These are phyloP conservation scores for Trichechus manatus DNA, from an alignment of 2,113 vertebrate genomes.

Conservation along the genomic window DNA sequence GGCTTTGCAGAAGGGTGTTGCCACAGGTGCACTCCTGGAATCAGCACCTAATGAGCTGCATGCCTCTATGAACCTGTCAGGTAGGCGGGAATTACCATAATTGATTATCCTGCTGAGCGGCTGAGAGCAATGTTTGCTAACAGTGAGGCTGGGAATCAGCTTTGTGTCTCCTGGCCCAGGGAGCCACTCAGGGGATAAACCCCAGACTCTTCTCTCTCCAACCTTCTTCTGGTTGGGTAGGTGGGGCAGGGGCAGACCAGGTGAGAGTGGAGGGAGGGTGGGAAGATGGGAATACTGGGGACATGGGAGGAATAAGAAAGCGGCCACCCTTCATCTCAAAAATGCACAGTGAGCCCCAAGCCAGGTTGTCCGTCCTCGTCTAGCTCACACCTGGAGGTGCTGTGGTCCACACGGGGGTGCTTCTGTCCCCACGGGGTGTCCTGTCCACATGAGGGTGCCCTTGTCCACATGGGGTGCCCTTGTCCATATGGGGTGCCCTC, in stretches of 20 bases:
- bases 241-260: background rate
- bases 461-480: no score
- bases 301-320: no score
- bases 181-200: background rate
- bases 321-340: background rate
- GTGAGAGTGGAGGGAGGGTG: no score
- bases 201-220: background rate
- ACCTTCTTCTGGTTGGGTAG: no score
- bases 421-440: rapidly evolving
- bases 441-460: no score
- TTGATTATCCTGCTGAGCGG: constrained; percentile 84
- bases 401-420: background rate
- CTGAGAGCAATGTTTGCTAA: constrained; percentile 76
- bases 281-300: background rate
- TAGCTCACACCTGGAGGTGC: background rate
- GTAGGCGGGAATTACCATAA: constrained; percentile 87
- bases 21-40: constrained; percentile 75
- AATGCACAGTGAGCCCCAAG: background rate
- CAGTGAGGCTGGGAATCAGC: constrained; percentile 59
- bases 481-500: no score
- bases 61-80: constrained; percentile 83
- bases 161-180: rapidly evolving
- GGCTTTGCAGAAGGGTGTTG: constrained; percentile 68
- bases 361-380: rapidly evolving
- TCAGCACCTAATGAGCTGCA: constrained; percentile 83